Evolutionary conservation across 1,140 invertebrate species (phyloP).

Genomic region (Antheraea mylitta): DNA sequence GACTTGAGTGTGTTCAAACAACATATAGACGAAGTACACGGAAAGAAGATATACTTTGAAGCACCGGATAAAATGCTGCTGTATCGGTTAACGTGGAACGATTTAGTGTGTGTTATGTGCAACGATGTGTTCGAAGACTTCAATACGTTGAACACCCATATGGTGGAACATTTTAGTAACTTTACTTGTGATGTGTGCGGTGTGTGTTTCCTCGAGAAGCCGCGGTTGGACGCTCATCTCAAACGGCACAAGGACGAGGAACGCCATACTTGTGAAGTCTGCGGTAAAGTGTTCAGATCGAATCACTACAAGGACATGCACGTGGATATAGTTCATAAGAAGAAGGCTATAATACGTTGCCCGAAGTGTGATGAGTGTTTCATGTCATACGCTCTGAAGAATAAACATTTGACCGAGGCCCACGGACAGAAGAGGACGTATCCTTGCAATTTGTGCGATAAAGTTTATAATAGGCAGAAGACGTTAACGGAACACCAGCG

Average conservation of each 20-base stretch:
- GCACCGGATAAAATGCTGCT: constrained; percentile 61
- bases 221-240: constrained; percentile 57
- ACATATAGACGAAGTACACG: constrained; percentile 59
- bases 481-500: constrained; percentile 66
- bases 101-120: constrained; percentile 68
- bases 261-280: constrained; percentile 63
- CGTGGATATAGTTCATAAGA: constrained; percentile 69
- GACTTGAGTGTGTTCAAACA: constrained; percentile 61
- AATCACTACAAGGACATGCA: constrained; percentile 73
- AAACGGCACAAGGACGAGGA: constrained; percentile 64
- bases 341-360: constrained; percentile 67
- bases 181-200: constrained; percentile 70
- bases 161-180: constrained; percentile 70
- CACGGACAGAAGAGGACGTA: constrained; percentile 67
- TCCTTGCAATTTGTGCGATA: constrained; percentile 70
- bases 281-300: constrained; percentile 69
- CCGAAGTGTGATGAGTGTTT: constrained; percentile 67
- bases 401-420: constrained; percentile 65
- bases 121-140: constrained; percentile 69
- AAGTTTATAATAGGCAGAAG: constrained; percentile 70
- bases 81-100: constrained; percentile 63
- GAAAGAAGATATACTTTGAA: constrained; percentile 66
- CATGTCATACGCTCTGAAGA: constrained; percentile 67
- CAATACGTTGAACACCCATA: constrained; percentile 63
- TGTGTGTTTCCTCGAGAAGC: constrained; percentile 64